Evolutionary conservation across 1,140 invertebrate species (phyloP), one percentile per base, ranked within the genome.

Genomic region (Ctenoplectra terminalis): DNA sequence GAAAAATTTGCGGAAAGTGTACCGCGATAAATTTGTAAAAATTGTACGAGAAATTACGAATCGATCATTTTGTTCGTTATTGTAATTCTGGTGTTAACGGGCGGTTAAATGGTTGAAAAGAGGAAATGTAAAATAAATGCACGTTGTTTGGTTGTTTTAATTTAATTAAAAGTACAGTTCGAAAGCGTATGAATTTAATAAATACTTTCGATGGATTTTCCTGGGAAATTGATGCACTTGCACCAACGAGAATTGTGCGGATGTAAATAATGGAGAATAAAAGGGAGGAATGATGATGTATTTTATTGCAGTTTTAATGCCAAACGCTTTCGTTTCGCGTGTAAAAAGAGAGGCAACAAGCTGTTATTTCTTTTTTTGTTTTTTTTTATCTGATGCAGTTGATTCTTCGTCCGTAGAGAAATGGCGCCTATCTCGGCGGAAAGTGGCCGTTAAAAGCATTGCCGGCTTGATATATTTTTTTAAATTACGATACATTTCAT

Each of bases 361-460:
- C 29, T 54, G 52, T 73, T 79, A 54, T 80, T 81, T 26, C 52
- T 46, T 29, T 81, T 23, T 70, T 50, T 29, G 63, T 37, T 63
- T 20, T 29, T 81, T n/a, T 70, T 52, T 29, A 54, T 26, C 34
- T 11, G 71, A 61, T 40, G 37, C 54, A 31, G 31, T 84, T 58
- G 54, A 81, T 85, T 56, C 77, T 26, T 84, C 40, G 29, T 7
- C 34, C 11, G 26, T 17, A 11, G 23, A 78, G 75, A 70, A 60
- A 71, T 78, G 23, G 54, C 29, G 8, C 31, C 48, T 84, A 74
- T 60, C 48, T n/a, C n/a, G 9, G 17, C 29, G 23, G 9, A 37
- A 70, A 70, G 54, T 40, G 52, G 66, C 58, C 66, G 66, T 78
- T 78, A 78, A 78, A 78, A 78, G 75, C 66, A 48, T 48, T 26